Base-by-base conservation (phyloP, 64 coral and sea anemone genomes). In the Actinia tenebrosa region DNA sequence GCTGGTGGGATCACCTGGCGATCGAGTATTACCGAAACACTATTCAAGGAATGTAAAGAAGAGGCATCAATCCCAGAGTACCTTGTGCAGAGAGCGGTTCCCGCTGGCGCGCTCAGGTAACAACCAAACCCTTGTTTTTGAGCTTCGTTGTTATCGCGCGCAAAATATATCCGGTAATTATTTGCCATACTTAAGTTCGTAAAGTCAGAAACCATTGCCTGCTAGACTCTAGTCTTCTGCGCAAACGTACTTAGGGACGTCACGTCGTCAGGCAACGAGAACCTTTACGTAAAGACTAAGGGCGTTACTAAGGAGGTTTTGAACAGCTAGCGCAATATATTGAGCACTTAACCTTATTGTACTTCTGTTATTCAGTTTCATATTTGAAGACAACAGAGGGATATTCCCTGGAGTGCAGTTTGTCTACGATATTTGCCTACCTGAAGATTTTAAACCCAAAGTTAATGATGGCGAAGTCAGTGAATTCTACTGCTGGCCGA, bases 401-500 rank as follows among this genome's bases (percentile, higher is more conserved):
- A 89, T 98, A 19, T 98, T 98, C 84, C 96, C 96, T 43, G 96
- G 91, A 82, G 89, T 98, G 15, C 86, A 98, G 54, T 98, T 98
- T 92, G 93, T 95, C 27, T 98, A 87, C 60, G 96, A 98, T 78
- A 86, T 98, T 50, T 66, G 90, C 42, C 88, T 98, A 14, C 93
- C 96, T 5, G 53, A 80, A 56, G 88, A 92, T 81, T 98, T 98
- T 85, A 83, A 92, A 86, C 96, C 96, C 30, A 50, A 37, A 22
- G 86, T 83, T 27, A 92, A 71, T 80, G 96, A 98, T 90, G 93
- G 96, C 54, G 96, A 98, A 98, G 96, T 98, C n/a, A 83, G 87
- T 44, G 90, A 98, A 23, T 98, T 98, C 78, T 98, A 90, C 66
- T 95, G 93, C 77, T 98, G 96, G 96, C 75, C 90, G 4, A 91